These are phyloP conservation scores for Mesoclemmys tuberculata DNA, from an alignment of 2,113 vertebrate species.

Conservation along the genomic window DNA sequence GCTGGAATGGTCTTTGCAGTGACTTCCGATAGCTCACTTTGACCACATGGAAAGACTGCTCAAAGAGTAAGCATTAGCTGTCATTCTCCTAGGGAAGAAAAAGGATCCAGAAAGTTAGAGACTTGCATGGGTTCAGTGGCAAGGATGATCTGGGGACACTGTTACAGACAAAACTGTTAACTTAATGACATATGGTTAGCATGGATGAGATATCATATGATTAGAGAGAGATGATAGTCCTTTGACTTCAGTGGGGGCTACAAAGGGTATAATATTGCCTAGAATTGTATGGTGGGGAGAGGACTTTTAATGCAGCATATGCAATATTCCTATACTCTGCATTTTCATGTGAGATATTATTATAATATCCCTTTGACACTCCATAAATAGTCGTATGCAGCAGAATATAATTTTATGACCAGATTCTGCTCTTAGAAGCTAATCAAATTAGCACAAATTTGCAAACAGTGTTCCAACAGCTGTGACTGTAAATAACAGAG, in stretches of 20 bases:
- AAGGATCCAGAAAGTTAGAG: neutral
- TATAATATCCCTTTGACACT: slow-evolving; percentile 65
- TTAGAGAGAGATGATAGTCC: slow-evolving; percentile 37
- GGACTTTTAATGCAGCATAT: slow-evolving; percentile 54
- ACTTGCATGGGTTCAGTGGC: fast-evolving
- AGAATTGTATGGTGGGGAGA: slow-evolving; percentile 47
- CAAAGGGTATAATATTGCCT: slow-evolving; percentile 50
- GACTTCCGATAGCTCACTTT: neutral
- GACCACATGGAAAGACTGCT: neutral
- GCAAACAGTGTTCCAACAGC: slow-evolving; percentile 80
- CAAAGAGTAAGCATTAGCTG: neutral
- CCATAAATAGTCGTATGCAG: slow-evolving; percentile 68
- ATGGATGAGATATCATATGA: neutral
- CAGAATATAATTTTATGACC: slow-evolving; percentile 77
- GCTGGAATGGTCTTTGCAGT: neutral
- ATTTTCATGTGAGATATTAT: slow-evolving; percentile 73
- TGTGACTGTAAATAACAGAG: slow-evolving; percentile 75
- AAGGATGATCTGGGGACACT: neutral
- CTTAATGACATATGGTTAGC: neutral
- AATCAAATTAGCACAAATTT: slow-evolving; percentile 86
- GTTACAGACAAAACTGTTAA: neutral
- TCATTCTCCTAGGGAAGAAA: neutral
- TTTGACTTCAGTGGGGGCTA: neutral
- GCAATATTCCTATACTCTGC: neutral
- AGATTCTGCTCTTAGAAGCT: slow-evolving; percentile 73